Evolutionary conservation across 2,888 invertebrate species (phyloP), one percentile per base, ranked within the genome.

Genomic region (Caenorhabditis zanzibari): DNA sequence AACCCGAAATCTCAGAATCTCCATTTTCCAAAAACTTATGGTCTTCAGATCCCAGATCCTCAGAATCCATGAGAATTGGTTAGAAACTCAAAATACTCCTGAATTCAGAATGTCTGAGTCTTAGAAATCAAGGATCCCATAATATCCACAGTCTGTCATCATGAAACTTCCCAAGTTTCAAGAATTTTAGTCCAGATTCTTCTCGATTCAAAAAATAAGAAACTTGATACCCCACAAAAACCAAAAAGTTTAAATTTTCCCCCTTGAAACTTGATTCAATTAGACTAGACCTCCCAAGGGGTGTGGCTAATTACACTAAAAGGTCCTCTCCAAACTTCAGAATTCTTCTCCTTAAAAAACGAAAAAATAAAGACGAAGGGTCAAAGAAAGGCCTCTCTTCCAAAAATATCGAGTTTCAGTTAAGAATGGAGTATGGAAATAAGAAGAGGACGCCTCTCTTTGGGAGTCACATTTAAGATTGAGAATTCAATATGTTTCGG

Each of bases 341-440:
- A 14, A 61, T 10, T 24, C 12, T 49, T 16, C 32, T 49, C 10
- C 0, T 3, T n/a, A 19, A 68, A 68, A 66, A 66, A n/a, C n/a
- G 2, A 14, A 19, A 19, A 14, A 54, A 26, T 54, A 54, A 54
- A 69, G 69, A 69, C 59, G 68, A 59, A 77, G 52, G 71, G 61
- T 77, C 35, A 28, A 22, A 47, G 12, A 19, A 35, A 24, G 35
- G 12, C 61, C 41, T 44, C 28, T 44, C 24, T 12, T 19, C 47
- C 44, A 24, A 26, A 49, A 22, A 52, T 68, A 68, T 68, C 54
- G 26, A 68, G 24, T 68, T 68, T 35, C 68, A 68, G 35, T 54
- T 54, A 54, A 68, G 54, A 54, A 68, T 19, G 28, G 26, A 47
- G 47, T 49, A 35, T 19, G 19, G 19, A 49, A 19, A 49, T 24